Base-by-base conservation (phyloP, 2,797 vertebrate genomes). In the Gadopsis bispinosus region DNA sequence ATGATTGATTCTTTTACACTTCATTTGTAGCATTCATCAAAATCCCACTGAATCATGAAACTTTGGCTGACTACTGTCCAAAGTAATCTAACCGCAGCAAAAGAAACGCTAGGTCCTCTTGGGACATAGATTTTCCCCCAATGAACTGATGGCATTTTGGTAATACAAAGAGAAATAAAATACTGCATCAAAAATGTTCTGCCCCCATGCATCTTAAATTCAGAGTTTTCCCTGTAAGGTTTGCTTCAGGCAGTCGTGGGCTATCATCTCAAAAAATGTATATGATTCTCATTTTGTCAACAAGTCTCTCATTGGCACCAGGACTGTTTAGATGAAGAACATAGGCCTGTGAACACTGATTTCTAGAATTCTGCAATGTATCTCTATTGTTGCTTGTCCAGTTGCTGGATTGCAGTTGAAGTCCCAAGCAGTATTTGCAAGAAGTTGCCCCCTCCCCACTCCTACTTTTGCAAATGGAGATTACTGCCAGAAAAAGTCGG, bases 1-100 rank as follows among this genome's bases (percentile, higher is more conserved):
- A 83, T 89, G 91, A 92, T 88, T 87, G 83, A 93, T 92, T 91
- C 76, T 85, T 93, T 93, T 91, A 85, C 88, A 91, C 89, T 92
- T 94, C 84, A 91, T 94, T 94, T 92, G 75, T 66, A 89, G 77
- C 75, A 58, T 85, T 91, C 83, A 87, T 92, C 84, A 90, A 89
- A 92, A 89, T 87, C 83, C 81, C 83, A 85, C 70, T 89, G 81
- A 89, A 80, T 93, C 86, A 81, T 89, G 83, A 91, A 90, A 84
- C 75, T 78, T 83, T 80, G 73, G 77, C 83, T 84, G 81, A 85
- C 74, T 79, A 73, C 59, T 75, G 53, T 82, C 81, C 87, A 83
- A 86, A 86, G 75, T 70, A 79, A 87, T 80, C 77, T 81, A 84
- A 85, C 72, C 17, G 5, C 83, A 76, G 71, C 47, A 71, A 77